Percentiles rank a stretch among this genome's conserved stretches.
phyloP scores from a whole-genome alignment of 2,113 vertebrate species.

The Hydropotes inermis region DNA sequence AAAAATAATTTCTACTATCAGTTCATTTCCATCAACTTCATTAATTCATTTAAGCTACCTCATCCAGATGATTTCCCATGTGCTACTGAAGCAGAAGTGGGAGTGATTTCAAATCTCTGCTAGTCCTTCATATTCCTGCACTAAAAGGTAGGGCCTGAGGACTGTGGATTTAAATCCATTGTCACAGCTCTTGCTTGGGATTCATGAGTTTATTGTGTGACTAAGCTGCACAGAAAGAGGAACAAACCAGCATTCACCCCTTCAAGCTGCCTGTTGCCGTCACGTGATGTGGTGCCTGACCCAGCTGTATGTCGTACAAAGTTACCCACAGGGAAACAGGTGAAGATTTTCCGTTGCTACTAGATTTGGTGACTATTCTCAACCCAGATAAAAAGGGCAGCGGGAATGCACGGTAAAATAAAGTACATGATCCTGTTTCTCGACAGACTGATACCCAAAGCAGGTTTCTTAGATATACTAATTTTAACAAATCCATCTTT shows the following conservation, averaged over 20 bases:
- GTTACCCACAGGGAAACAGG: slow-evolving; percentile 44
- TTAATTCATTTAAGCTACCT: slow-evolving; percentile 16
- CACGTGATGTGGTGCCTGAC: neutral
- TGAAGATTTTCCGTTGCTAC: neutral
- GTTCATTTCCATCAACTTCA: slow-evolving; percentile 52
- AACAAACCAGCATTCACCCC: neutral
- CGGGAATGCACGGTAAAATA: neutral
- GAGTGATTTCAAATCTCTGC: neutral
- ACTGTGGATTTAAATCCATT: neutral
- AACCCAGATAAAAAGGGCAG: neutral
- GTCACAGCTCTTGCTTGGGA: neutral
- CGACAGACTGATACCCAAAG: slow-evolving; percentile 68
- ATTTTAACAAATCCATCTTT: slow-evolving; percentile 75
- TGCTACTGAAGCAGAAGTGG: neutral
- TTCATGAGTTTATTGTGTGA: neutral
- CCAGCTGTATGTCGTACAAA: neutral
- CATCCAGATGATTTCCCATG: neutral
- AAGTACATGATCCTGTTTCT: slow-evolving; percentile 42
- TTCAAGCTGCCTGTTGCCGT: neutral
- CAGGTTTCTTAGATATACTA: slow-evolving; percentile 68
- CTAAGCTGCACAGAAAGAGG: neutral
- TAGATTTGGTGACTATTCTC: slow-evolving; percentile 22
- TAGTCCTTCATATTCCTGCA: neutral
- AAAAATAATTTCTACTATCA: slow-evolving; percentile 54
- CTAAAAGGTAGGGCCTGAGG: neutral